These are phyloP conservation scores for Lerista edwardsae DNA, from an alignment of 2,797 vertebrate species.

Conservation along the genomic window DNA sequence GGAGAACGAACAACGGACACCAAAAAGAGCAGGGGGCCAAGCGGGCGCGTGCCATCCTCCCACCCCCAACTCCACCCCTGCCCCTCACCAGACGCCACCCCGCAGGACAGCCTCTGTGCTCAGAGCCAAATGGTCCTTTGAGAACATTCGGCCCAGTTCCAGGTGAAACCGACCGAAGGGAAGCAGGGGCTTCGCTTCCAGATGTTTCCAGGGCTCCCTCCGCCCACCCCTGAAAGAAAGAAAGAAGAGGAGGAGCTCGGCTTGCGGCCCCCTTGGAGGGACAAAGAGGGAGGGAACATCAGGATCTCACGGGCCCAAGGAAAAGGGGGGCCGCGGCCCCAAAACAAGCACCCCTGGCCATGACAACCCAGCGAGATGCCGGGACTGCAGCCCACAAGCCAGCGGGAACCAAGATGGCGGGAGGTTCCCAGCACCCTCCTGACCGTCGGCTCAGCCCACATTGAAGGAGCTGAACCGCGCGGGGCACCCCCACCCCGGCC, in stretches of 20 bases:
- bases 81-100: no score
- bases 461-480: slow-evolving; percentile 63
- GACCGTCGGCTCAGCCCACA: slow-evolving; percentile 66
- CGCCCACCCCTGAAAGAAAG: neutral
- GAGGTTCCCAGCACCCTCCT: slow-evolving; percentile 68
- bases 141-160: no score
- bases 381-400: slow-evolving; percentile 42
- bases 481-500: slow-evolving; percentile 21
- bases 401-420: slow-evolving; percentile 69
- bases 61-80: no score
- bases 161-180: no score
- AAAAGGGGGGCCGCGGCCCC: slow-evolving; percentile 52
- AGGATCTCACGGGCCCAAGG: neutral
- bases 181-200: neutral
- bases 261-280: neutral
- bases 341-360: slow-evolving; percentile 30
- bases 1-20: no score
- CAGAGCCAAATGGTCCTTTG: no score
- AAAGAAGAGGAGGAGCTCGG: neutral
- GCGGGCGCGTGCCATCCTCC: no score
- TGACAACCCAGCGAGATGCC: slow-evolving; percentile 30
- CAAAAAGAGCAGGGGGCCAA: no score
- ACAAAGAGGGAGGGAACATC: neutral
- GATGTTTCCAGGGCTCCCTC: neutral
- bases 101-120: no score